These are phyloP conservation scores for Ailurus styani DNA, from an alignment of 2,113 vertebrate species.

Conservation along the genomic window DNA sequence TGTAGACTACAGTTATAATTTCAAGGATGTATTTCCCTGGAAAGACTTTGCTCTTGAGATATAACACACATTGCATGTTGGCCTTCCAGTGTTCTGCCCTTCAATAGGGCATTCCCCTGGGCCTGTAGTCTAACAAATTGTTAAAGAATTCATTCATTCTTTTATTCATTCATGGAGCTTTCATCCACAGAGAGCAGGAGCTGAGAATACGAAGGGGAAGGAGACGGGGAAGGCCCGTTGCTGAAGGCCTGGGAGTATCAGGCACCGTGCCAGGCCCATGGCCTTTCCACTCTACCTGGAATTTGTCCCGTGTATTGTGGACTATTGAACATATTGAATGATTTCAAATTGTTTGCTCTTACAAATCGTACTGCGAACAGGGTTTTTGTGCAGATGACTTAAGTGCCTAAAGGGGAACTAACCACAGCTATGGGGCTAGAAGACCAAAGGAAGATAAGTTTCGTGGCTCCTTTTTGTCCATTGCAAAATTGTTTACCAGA, in stretches of 20 bases:
- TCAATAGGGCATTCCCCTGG: neutral
- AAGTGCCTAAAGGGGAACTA: neutral
- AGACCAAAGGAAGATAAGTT: neutral
- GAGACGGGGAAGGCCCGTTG: neutral
- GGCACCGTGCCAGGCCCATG: neutral
- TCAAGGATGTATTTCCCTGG: neutral
- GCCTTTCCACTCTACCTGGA: neutral
- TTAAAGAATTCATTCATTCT: neutral
- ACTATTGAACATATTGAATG: neutral
- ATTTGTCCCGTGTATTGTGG: neutral
- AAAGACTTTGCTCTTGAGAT: constrained; percentile 6
- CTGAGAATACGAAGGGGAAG: neutral
- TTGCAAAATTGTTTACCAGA: neutral
- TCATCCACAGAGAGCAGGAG: neutral
- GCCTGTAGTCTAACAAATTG: neutral
- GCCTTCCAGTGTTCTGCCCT: neutral
- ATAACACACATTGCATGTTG: neutral
- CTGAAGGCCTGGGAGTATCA: neutral
- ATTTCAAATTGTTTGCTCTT: neutral
- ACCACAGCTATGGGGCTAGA: neutral
- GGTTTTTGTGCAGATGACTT: neutral
- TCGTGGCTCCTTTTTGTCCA: neutral
- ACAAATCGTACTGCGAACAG: neutral
- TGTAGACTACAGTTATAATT: neutral
- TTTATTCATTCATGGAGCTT: neutral